These are phyloP conservation scores for Stenotaenia linearis DNA, from an alignment of 2,888 invertebrate genomes.

Conservation along the genomic window DNA sequence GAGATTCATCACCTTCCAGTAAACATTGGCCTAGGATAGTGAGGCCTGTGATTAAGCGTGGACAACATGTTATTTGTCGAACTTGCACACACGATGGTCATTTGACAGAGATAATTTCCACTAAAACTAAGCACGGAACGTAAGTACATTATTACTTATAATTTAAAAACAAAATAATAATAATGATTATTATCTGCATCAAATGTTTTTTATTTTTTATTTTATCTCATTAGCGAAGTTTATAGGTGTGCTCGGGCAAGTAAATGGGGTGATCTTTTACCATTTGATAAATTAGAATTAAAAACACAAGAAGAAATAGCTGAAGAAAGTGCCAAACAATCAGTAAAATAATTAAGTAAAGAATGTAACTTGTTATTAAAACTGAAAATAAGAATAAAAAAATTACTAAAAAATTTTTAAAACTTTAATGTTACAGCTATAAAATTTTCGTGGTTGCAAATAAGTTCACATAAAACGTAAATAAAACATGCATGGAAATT, in stretches of 20 bases:
- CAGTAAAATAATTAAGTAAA: too few relatives aligned
- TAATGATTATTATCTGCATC: too few relatives aligned
- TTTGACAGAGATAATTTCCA: constrained; percentile 69
- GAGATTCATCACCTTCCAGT: background rate
- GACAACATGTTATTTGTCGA: constrained; percentile 68
- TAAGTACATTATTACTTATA: too few relatives aligned
- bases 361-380: too few relatives aligned
- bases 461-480: too few relatives aligned
- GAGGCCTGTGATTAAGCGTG: constrained; percentile 61
- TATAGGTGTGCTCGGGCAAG: constrained; percentile 68
- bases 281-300: constrained; percentile 50
- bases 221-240: constrained; percentile 57
- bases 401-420: background rate
- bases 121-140: constrained; percentile 68
- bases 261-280: constrained; percentile 75
- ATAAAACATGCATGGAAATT: too few relatives aligned
- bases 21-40: constrained; percentile 73
- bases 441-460: too few relatives aligned
- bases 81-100: constrained; percentile 69
- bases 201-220: constrained; percentile 32
- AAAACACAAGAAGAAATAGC: background rate
- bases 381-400: too few relatives aligned
- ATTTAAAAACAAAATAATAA: too few relatives aligned
- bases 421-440: background rate
- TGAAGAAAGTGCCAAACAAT: too few relatives aligned